Evolutionary conservation across 2,113 vertebrate species (phyloP).

Genomic region (Halichoerus grypus): DNA sequence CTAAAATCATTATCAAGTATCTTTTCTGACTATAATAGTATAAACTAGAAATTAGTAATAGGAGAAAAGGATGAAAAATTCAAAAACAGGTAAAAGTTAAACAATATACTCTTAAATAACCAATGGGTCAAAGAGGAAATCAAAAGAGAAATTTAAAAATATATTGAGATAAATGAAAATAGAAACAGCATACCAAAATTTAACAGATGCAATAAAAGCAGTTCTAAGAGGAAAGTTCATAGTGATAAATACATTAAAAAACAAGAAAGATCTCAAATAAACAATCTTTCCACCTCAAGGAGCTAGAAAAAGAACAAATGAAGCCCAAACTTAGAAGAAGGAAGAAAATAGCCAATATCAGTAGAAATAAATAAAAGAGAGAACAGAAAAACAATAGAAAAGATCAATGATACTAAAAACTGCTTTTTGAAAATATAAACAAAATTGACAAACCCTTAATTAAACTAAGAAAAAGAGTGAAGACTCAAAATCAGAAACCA

Average conservation of each 20-base stretch:
- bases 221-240: background rate
- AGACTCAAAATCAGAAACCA: background rate
- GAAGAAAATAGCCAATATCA: background rate
- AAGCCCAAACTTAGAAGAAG: background rate
- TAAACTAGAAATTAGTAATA: background rate
- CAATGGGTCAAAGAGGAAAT: background rate
- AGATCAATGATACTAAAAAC: too few species aligned
- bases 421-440: too few species aligned
- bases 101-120: background rate
- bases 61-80: background rate
- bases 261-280: background rate
- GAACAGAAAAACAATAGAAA: too few species aligned
- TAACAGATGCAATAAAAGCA: background rate
- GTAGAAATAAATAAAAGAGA: background rate
- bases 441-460: background rate
- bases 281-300: background rate
- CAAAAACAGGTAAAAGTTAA: background rate
- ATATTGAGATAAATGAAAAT: background rate
- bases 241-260: background rate
- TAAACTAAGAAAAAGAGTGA: background rate
- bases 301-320: background rate
- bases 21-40: background rate
- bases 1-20: background rate
- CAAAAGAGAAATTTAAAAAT: background rate
- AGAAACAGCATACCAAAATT: background rate